Percentiles rank a stretch among this genome's conserved stretches.
These are phyloP conservation scores for Helicoverpa armigera DNA, from an alignment of 1,140 invertebrate genomes.

Conservation along the genomic window DNA sequence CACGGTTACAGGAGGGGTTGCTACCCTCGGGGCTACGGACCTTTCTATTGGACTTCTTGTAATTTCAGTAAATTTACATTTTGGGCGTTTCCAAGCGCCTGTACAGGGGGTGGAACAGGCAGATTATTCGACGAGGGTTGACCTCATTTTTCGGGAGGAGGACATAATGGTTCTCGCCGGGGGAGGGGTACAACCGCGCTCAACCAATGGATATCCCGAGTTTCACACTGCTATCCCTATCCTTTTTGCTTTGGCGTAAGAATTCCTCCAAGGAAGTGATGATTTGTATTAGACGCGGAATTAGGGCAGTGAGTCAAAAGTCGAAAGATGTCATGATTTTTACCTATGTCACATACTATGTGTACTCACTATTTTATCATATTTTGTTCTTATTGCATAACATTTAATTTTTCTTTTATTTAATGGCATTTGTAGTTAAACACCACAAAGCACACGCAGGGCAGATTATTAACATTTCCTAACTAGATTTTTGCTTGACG, in stretches of 20 bases:
- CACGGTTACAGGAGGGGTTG: too few relatives aligned
- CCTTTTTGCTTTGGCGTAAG: not conserved
- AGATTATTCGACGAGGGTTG: constrained; percentile 16
- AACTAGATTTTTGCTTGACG: too few relatives aligned
- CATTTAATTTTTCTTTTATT: too few relatives aligned
- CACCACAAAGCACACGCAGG: too few relatives aligned
- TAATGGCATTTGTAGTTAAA: too few relatives aligned
- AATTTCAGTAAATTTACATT: not conserved
- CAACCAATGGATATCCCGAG: constrained; percentile 7
- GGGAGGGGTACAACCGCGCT: not conserved
- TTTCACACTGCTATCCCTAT: not conserved
- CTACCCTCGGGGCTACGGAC: not conserved
- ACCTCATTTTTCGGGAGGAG: constrained; percentile 14
- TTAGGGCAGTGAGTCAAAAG: too few relatives aligned
- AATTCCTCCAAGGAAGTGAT: not conserved
- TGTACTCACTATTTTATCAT: too few relatives aligned
- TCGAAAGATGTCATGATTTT: too few relatives aligned
- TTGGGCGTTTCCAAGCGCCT: constrained; percentile 1
- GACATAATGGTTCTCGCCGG: not conserved
- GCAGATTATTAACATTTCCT: too few relatives aligned
- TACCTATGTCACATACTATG: too few relatives aligned
- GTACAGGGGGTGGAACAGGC: not conserved
- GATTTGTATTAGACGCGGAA: too few relatives aligned
- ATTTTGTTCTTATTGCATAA: too few relatives aligned
- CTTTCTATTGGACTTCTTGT: not conserved